phyloP scores from a whole-genome alignment of 1,140 invertebrate species.

The Berghia stephanieae region DNA sequence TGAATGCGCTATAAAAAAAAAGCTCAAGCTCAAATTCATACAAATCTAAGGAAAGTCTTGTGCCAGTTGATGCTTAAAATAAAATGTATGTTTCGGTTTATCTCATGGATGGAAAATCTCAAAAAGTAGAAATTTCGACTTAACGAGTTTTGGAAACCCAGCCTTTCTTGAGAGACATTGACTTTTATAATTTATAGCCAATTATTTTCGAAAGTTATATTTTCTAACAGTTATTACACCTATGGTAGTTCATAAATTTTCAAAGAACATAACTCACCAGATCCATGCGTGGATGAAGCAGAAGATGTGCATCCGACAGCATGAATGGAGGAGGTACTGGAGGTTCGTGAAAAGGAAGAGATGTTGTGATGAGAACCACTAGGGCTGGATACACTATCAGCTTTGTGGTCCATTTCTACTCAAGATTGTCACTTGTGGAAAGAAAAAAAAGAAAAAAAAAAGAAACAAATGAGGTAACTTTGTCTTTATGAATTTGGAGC shows the following conservation, averaged over 20 bases:
- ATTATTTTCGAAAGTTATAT: not conserved
- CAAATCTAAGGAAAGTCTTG: too few species aligned
- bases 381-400: slow-evolving; percentile 74
- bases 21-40: too few species aligned
- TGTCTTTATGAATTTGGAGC: too few species aligned
- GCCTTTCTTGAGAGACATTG: not conserved
- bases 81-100: too few species aligned
- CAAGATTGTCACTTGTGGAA: too few species aligned
- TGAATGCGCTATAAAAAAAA: too few species aligned
- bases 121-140: not conserved
- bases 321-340: slow-evolving; percentile 84
- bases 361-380: slow-evolving; percentile 71
- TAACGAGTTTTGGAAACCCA: not conserved
- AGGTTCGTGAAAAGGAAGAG: slow-evolving; percentile 83
- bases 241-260: slow-evolving; percentile 1
- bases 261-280: slow-evolving; percentile 68
- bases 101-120: too few species aligned
- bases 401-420: too few species aligned
- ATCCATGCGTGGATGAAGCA: slow-evolving; percentile 77
- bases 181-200: not conserved
- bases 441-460: too few species aligned
- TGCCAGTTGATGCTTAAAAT: too few species aligned
- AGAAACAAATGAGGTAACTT: too few species aligned
- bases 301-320: slow-evolving; percentile 79
- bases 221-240: not conserved